Percentiles rank a stretch among this genome's conserved stretches.
Conservation (phyloP, 2,113 vertebrate genomes). For the Crotophaga sulcirostris region DNA sequence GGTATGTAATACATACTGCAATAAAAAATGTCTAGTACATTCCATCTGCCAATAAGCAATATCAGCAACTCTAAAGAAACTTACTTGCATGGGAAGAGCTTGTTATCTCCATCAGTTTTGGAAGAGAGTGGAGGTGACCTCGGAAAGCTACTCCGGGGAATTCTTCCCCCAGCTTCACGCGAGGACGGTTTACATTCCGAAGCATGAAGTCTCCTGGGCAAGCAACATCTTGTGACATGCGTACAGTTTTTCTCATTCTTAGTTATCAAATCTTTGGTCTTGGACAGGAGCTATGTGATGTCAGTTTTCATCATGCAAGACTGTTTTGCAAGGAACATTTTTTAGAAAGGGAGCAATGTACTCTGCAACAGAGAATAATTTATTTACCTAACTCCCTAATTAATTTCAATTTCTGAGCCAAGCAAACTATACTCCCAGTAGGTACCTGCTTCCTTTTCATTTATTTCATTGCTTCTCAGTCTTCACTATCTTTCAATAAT, state of each 20-base stretch:
- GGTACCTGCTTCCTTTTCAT: not conserved
- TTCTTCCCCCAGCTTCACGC: conserved; percentile 2
- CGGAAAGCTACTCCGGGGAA: conserved; percentile 12
- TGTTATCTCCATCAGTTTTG: conserved; percentile 11
- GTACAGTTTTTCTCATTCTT: conserved; percentile 17
- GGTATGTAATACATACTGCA: not conserved
- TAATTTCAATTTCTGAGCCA: not conserved
- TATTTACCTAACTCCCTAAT: conserved; percentile 16
- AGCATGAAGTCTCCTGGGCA: conserved; percentile 15
- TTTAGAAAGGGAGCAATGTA: conserved; percentile 30
- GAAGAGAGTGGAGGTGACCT: not conserved
- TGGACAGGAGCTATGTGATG: not conserved
- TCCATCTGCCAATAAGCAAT: not conserved
- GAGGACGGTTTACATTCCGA: not conserved
- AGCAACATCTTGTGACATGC: not conserved
- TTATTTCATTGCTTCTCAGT: not conserved
- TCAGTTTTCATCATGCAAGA: conserved; percentile 31
- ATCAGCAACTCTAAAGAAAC: conserved; percentile 3
- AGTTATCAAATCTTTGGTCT: conserved; percentile 27
- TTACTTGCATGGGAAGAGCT: conserved; percentile 39
- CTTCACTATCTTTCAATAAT: not conserved
- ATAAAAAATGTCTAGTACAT: not conserved
- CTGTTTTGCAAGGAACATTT: conserved; percentile 40
- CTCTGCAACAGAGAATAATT: conserved; percentile 55
- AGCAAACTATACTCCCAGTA: not conserved